Evolutionary conservation across 2,888 invertebrate species (phyloP), one percentile per base, ranked within the genome.

Genomic region (Melinaea menophilus): DNA sequence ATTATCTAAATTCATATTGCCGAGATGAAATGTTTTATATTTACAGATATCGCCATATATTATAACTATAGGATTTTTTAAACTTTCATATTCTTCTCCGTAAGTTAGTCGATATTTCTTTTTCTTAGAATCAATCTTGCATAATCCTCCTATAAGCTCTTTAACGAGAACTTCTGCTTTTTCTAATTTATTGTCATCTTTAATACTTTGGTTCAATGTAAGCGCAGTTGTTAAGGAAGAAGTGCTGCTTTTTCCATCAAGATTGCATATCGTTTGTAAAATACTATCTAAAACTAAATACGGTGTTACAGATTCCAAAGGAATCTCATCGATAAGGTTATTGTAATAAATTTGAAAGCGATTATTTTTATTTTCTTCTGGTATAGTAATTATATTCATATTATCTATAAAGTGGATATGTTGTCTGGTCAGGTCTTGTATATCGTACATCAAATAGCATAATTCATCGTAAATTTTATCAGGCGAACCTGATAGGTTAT

Each of bases 401-500:
- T 88, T 90, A 11, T 85, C 76, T 63, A 92, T 75, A 73, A 90
- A 93, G 70, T 87, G 80, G 3, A 57, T 54, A 72, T 92, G 91
- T 70, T 92, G 91, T 64, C 90, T 77, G 5, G 81, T 80, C 56
- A 92, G 80, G 70, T 93, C 92, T 73, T 92, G 89, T 54, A 92
- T 76, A 72, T 92, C 92, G 66, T 92, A 92, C 76, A 92, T 81
- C 4, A 91, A 80, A 65, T 75, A 90, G 70, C 91, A 91, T 37
- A 92, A 66, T 68, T 89, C 88, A 65, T 92, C 90, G 72, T 92
- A 92, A 63, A 92, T 84, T 70, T 84, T 84, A 69, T 85, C 84
- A 48, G 84, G 73, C 64, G 72, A 75, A 2, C 83, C 85, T 34
- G 85, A 80, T 59, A 88, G 74, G 12, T 67, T 72, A 33, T 85